phyloP scores from a whole-genome alignment of 2,888 invertebrate species.

The Chaetogeoica ovagalla region DNA sequence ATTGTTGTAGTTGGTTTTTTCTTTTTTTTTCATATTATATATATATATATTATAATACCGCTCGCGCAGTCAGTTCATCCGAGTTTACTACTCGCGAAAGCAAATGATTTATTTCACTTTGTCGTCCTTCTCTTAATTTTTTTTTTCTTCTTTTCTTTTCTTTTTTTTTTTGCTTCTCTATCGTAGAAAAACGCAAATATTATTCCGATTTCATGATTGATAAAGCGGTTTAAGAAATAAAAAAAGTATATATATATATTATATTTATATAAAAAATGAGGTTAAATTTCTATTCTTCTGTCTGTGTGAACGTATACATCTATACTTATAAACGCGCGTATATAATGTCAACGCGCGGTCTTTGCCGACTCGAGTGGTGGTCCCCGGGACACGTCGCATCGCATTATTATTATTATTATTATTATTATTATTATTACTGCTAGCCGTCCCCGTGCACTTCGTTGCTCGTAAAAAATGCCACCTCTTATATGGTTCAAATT shows the following conservation, averaged over 20 bases:
- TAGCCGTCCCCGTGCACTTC: too few species aligned
- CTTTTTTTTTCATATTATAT: background rate
- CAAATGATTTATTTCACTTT: constrained; percentile 40
- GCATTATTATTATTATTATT: background rate
- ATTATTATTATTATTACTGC: too few species aligned
- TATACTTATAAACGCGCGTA: constrained; percentile 21
- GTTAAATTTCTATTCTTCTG: constrained; percentile 51
- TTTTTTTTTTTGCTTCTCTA: background rate
- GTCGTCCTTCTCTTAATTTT: constrained; percentile 41
- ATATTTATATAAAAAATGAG: constrained; percentile 26
- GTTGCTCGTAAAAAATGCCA: too few species aligned
- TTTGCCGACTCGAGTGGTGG: background rate
- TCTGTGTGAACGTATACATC: constrained; percentile 35
- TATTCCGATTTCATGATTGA: constrained; percentile 51
- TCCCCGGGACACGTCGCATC: background rate
- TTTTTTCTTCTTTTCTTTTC: background rate
- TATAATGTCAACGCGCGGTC: constrained; percentile 35
- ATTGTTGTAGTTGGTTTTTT: constrained; percentile 22
- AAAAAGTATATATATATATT: background rate
- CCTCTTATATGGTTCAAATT: too few species aligned
- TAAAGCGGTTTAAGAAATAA: constrained; percentile 34
- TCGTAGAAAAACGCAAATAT: constrained; percentile 43
- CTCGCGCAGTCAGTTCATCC: constrained; percentile 39
- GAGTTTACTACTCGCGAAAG: constrained; percentile 38
- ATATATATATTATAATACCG: background rate